These are phyloP conservation scores for Pogonognathellus flavescens DNA, from an alignment of 1,140 invertebrate genomes.

Conservation along the genomic window DNA sequence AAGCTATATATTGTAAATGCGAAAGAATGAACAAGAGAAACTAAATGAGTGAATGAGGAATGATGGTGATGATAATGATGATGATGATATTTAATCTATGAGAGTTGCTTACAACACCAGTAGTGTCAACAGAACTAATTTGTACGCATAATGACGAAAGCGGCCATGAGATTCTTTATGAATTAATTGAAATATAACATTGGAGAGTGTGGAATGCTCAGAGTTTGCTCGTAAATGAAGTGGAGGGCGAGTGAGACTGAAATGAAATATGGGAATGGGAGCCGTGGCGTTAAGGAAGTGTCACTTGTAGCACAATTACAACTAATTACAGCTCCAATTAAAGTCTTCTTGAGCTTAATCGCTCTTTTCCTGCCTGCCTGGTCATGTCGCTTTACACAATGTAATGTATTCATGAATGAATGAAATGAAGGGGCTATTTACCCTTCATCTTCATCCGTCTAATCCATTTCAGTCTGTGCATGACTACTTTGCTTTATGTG, in stretches of 20 bases:
- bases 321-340: constrained; percentile 67
- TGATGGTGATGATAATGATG: constrained; percentile 19
- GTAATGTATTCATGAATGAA: constrained; percentile 41
- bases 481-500: too few relatives aligned
- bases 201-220: constrained; percentile 6
- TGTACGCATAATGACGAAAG: constrained; percentile 41
- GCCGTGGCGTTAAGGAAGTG: constrained; percentile 63
- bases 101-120: not conserved
- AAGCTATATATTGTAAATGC: not conserved
- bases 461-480: constrained; percentile 6
- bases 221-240: constrained; percentile 37
- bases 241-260: constrained; percentile 28
- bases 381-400: constrained; percentile 36
- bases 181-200: constrained; percentile 60
- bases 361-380: constrained; percentile 65
- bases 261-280: constrained; percentile 60
- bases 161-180: constrained; percentile 56
- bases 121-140: constrained; percentile 42
- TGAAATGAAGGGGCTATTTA: constrained; percentile 44
- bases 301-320: constrained; percentile 67
- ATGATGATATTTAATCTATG: constrained; percentile 30
- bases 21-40: constrained; percentile 3
- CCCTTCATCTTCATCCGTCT: constrained; percentile 42
- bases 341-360: constrained; percentile 66
- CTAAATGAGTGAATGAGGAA: constrained; percentile 29